These are phyloP conservation scores for Bombus vancouverensis DNA, from an alignment of 1,140 invertebrate genomes.

Conservation along the genomic window DNA sequence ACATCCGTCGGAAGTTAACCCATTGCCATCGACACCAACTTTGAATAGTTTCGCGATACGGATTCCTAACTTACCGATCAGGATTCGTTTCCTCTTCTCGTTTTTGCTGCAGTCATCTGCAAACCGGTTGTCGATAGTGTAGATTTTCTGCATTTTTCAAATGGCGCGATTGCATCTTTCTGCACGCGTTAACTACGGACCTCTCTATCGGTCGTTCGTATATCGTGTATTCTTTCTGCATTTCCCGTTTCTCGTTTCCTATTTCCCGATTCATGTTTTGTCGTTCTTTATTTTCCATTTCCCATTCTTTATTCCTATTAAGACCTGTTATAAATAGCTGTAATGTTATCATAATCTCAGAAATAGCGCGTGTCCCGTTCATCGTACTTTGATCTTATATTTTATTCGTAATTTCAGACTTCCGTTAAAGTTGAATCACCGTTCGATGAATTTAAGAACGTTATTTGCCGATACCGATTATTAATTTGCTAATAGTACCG, in stretches of 20 bases:
- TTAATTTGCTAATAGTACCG: too few species aligned
- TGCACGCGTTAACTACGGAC: neutral
- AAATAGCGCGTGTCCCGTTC: neutral
- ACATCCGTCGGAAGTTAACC: constrained; percentile 35
- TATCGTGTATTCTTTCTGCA: neutral
- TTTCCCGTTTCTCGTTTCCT: neutral
- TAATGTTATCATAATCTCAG: neutral
- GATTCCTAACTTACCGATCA: constrained; percentile 23
- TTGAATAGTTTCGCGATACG: neutral
- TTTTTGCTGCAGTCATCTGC: neutral
- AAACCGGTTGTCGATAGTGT: neutral
- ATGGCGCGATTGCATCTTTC: neutral
- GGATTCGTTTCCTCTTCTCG: neutral
- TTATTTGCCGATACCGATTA: too few species aligned
- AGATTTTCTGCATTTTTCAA: neutral
- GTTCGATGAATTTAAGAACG: neutral
- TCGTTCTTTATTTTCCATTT: neutral
- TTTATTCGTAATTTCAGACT: neutral
- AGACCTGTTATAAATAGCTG: too few species aligned
- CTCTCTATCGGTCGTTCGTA: too few species aligned
- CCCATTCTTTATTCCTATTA: neutral
- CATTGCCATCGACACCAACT: neutral
- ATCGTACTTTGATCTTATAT: neutral
- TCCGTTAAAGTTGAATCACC: neutral
- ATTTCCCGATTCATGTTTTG: neutral